These are phyloP conservation scores for Ceyx margarethae DNA, from an alignment of 2,113 vertebrate genomes.

Conservation along the genomic window DNA sequence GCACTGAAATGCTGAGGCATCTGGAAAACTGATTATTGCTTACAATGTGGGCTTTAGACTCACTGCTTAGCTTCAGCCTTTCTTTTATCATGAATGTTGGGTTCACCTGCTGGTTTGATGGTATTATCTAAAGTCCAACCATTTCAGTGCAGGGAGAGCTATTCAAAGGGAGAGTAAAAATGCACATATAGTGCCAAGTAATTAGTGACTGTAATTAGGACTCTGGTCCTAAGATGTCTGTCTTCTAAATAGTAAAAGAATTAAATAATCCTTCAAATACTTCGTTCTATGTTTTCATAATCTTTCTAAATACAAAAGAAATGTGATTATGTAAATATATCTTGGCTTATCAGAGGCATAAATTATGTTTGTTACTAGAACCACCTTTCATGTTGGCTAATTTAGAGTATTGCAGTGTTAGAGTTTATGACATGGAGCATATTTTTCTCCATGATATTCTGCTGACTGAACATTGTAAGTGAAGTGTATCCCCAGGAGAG, in stretches of 20 bases:
- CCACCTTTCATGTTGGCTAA: constrained; percentile 1
- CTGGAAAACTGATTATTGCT: constrained; percentile 41
- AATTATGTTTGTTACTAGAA: not conserved
- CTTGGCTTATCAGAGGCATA: not conserved
- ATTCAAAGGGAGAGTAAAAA: constrained; percentile 19
- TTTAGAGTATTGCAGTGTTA: not conserved
- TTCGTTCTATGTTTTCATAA: not conserved
- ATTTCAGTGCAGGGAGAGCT: not conserved
- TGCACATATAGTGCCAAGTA: not conserved
- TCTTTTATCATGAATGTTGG: not conserved
- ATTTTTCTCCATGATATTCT: not conserved
- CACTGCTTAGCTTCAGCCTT: not conserved
- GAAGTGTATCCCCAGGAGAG: constrained; percentile 13
- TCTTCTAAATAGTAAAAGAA: not conserved
- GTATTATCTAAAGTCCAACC: not conserved
- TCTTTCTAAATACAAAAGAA: not conserved
- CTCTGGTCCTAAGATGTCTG: not conserved
- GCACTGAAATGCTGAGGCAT: not conserved
- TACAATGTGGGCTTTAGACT: not conserved
- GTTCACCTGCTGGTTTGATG: not conserved
- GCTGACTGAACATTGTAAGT: constrained; percentile 23
- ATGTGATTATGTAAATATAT: not conserved
- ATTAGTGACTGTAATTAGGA: constrained; percentile 14
- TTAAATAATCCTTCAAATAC: not conserved
- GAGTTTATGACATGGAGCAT: not conserved